Evolutionary conservation across 2,113 vertebrate genomes (phyloP).

Genomic region (Sphyrna mokarran): DNA sequence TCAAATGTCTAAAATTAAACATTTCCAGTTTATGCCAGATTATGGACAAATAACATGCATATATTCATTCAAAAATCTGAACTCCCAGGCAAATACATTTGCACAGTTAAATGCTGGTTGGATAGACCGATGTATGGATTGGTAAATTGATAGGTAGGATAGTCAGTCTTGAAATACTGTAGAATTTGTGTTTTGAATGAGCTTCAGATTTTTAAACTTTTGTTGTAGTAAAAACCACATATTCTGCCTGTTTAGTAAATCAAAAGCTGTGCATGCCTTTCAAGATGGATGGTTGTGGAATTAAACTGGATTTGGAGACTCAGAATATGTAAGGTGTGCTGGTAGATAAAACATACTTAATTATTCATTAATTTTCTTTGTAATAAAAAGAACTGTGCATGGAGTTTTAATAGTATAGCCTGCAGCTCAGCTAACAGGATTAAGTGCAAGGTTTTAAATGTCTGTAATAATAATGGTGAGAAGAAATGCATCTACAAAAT

Average conservation of each 20-base stretch:
- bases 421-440: not conserved
- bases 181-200: not conserved
- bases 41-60: not conserved
- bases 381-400: not conserved
- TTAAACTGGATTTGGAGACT: not conserved
- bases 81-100: not conserved
- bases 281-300: not conserved
- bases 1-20: not conserved
- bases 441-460: not conserved
- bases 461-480: not conserved
- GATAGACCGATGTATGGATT: not conserved
- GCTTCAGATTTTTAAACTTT: not conserved
- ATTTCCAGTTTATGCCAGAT: not conserved
- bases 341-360: not conserved
- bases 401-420: not conserved
- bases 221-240: not conserved
- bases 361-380: constrained; percentile 18
- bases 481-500: not conserved
- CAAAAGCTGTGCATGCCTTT: not conserved
- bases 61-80: not conserved
- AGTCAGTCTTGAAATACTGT: not conserved
- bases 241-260: not conserved
- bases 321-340: not conserved
- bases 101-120: not conserved
- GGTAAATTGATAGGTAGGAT: not conserved